phyloP scores from a whole-genome alignment of 2,797 vertebrate species.

The Trematomus bernacchii region DNA sequence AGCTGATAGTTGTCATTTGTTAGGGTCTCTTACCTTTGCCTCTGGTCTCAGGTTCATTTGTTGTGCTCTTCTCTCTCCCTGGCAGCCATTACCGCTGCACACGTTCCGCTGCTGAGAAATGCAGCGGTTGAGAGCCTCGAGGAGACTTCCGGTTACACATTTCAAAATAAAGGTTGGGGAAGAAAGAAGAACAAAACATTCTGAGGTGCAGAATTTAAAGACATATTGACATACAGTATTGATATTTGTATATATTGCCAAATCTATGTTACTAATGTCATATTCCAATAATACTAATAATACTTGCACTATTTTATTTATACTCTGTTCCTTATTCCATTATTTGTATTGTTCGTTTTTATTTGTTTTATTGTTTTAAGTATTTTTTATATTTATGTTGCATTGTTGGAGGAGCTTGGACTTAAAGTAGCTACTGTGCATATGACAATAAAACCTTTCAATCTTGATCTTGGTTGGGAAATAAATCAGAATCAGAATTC shows the following conservation, averaged over 20 bases:
- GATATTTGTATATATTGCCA: not conserved
- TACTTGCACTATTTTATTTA: too few species aligned
- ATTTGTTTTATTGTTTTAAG: too few species aligned
- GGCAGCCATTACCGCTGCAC: conserved; percentile 83
- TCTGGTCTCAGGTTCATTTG: conserved; percentile 72
- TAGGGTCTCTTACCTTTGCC: conserved; percentile 60
- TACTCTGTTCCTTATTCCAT: too few species aligned
- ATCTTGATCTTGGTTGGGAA: too few species aligned
- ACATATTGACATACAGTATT: not conserved
- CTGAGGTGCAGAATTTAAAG: not conserved
- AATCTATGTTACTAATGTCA: not conserved
- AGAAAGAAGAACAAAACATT: conserved; percentile 8
- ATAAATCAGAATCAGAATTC: too few species aligned
- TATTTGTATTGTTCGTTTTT: too few species aligned
- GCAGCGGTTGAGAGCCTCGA: conserved; percentile 8
- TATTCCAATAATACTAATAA: not conserved
- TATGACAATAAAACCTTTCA: too few species aligned
- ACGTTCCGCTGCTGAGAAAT: conserved; percentile 56
- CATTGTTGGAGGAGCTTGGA: too few species aligned
- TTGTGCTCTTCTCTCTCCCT: conserved; percentile 74
- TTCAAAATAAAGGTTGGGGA: conserved; percentile 59
- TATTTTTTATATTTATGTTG: too few species aligned
- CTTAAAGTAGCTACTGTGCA: too few species aligned
- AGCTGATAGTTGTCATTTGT: not conserved
- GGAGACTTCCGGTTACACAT: conserved; percentile 7